Conservation (phyloP, 2,113 vertebrate species). For the Cairina moschata region DNA sequence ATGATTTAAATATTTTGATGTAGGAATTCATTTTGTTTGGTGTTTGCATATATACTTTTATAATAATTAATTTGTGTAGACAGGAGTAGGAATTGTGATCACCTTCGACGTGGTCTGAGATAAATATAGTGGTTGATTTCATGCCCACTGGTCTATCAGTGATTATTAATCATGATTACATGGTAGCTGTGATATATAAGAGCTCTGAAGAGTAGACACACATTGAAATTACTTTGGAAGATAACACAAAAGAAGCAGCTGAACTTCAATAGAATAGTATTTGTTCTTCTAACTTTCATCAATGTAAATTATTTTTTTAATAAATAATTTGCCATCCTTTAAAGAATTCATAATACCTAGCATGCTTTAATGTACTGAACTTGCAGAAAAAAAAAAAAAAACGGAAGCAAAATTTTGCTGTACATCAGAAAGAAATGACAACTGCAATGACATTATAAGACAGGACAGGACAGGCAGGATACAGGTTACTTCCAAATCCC, state of each 20-base stretch:
- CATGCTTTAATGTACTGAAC: neutral
- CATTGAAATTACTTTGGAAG: neutral
- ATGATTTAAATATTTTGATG: neutral
- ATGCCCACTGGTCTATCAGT: neutral
- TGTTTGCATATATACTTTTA: neutral
- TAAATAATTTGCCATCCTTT: neutral
- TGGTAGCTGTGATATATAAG: fast-evolving
- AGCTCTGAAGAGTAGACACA: neutral
- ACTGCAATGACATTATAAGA: neutral
- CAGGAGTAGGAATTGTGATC: neutral
- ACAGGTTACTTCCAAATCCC: neutral
- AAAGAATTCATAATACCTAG: neutral
- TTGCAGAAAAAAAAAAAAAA: neutral
- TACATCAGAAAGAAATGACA: neutral
- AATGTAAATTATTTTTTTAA: too few relatives aligned
- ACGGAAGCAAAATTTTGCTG: neutral
- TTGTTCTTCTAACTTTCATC: neutral
- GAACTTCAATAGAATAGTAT: neutral
- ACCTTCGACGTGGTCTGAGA: neutral
- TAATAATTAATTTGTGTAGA: neutral
- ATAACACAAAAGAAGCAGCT: neutral
- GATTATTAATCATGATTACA: neutral
- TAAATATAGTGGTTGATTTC: neutral
- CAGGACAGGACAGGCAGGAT: neutral
- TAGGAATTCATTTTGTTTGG: neutral